Conservation (phyloP, 2,888 invertebrate genomes). For the Cheilosia vulpina region DNA sequence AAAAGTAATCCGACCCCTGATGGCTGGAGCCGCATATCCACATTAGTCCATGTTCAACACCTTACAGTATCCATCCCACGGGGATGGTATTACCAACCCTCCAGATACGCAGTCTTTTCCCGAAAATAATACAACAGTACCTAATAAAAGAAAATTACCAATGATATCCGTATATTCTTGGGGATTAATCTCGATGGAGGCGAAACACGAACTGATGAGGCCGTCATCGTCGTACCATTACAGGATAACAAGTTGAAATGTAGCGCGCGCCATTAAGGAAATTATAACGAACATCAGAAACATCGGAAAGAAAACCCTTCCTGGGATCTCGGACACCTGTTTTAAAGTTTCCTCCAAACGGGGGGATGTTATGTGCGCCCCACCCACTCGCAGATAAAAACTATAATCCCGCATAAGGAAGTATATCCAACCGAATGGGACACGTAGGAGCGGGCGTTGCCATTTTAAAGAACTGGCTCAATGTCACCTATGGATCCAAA, state of each 20-base stretch:
- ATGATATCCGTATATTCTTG: slow-evolving; percentile 33
- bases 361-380: slow-evolving; percentile 8
- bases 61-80: slow-evolving; percentile 13
- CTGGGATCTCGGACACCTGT: slow-evolving; percentile 66
- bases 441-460: slow-evolving; percentile 19
- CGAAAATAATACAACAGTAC: slow-evolving; percentile 58
- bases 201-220: slow-evolving; percentile 24
- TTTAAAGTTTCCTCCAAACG: slow-evolving; percentile 26
- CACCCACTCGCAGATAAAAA: slow-evolving; percentile 32
- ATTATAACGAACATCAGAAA: slow-evolving; percentile 27
- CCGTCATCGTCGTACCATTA: slow-evolving; percentile 37
- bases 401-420: slow-evolving; percentile 48
- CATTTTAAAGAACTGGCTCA: slow-evolving; percentile 51
- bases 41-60: slow-evolving; percentile 13
- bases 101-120: slow-evolving; percentile 35
- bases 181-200: slow-evolving; percentile 52
- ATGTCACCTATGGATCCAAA: slow-evolving; percentile 54
- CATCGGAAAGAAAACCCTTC: slow-evolving; percentile 39
- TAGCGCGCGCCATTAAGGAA: slow-evolving; percentile 56
- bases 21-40: not conserved
- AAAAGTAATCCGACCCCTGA: slow-evolving; percentile 30
- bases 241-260: slow-evolving; percentile 61
- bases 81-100: slow-evolving; percentile 35
- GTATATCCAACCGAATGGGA: slow-evolving; percentile 8
- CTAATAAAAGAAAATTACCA: slow-evolving; percentile 68